These are phyloP conservation scores for Ichneumoninae sp. DNA, from an alignment of 2,888 invertebrate genomes.

Conservation along the genomic window DNA sequence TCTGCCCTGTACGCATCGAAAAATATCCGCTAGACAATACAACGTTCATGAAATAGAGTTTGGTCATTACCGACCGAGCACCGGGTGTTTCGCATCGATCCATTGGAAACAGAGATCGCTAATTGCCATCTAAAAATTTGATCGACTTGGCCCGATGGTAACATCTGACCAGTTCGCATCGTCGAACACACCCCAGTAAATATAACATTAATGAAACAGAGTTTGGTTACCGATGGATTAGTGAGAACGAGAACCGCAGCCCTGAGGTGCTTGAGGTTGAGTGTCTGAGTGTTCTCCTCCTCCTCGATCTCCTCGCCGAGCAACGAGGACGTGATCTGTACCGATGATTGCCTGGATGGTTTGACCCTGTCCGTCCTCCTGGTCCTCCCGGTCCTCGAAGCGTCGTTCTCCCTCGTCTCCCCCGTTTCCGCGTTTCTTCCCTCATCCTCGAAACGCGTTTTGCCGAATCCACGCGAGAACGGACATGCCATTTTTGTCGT, in stretches of 20 bases:
- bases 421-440: conserved; percentile 63
- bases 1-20: not conserved
- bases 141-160: not conserved
- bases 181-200: not conserved
- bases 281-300: conserved; percentile 87
- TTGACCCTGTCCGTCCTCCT: conserved; percentile 72
- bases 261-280: conserved; percentile 92
- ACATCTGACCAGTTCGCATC: not conserved
- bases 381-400: conserved; percentile 52
- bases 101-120: too few species aligned
- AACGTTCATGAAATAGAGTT: too few species aligned
- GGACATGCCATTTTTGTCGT: conserved; percentile 81
- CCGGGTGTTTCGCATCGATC: too few species aligned
- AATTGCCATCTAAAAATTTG: too few species aligned
- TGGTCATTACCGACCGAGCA: too few species aligned
- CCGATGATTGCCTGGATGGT: conserved; percentile 87
- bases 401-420: conserved; percentile 55
- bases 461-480: conserved; percentile 75
- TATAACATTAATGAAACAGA: conserved; percentile 7
- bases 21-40: not conserved
- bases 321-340: conserved; percentile 86
- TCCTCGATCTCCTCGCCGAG: conserved; percentile 87
- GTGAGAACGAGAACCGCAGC: conserved; percentile 93
- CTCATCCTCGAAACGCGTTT: conserved; percentile 69
- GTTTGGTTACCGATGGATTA: conserved; percentile 89